A percentile compares a stretch with the other conserved stretches of the same genome.
Conservation (phyloP, 2,888 invertebrate species). For the Plutella xylostella region DNA sequence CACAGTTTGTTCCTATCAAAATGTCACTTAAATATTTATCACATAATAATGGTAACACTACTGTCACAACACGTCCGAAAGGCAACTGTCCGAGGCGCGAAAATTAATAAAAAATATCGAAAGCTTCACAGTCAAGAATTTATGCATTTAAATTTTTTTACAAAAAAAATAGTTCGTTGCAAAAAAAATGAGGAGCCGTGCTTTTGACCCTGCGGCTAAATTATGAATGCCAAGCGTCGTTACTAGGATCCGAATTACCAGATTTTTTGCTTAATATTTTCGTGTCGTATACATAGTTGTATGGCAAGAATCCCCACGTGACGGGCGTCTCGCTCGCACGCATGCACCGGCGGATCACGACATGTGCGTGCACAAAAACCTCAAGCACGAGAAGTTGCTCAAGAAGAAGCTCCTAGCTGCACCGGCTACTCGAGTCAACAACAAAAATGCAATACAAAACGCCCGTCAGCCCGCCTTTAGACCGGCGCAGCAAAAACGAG, state of each 20-base stretch:
- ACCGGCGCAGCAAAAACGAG: constrained; percentile 70
- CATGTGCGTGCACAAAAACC: constrained; percentile 56
- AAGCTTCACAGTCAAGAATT: constrained; percentile 60
- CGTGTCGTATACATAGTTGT: constrained; percentile 54
- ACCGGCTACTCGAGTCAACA: constrained; percentile 41
- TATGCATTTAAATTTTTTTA: constrained; percentile 51
- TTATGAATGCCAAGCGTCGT: constrained; percentile 65
- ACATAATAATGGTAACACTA: constrained; percentile 66
- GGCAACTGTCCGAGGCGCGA: constrained; percentile 63
- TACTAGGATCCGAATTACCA: constrained; percentile 65
- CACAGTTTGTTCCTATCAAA: constrained; percentile 66
- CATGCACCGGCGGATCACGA: constrained; percentile 49
- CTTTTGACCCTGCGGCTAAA: constrained; percentile 64
- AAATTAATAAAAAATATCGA: constrained; percentile 60
- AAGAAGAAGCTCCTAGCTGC: constrained; percentile 27
- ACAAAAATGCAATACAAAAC: constrained; percentile 61
- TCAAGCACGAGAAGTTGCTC: constrained; percentile 29
- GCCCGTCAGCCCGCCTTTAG: constrained; percentile 63
- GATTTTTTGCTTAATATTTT: constrained; percentile 66
- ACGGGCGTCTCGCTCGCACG: constrained; percentile 52
- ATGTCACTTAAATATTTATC: constrained; percentile 62
- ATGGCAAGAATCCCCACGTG: constrained; percentile 57
- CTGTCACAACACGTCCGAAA: constrained; percentile 67
- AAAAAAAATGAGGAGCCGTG: constrained; percentile 54
- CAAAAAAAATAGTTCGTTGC: constrained; percentile 38